Percentiles rank a stretch among this genome's conserved stretches.
Conservation (phyloP, 2,888 invertebrate species). For the Ganaspis brasiliensis region DNA sequence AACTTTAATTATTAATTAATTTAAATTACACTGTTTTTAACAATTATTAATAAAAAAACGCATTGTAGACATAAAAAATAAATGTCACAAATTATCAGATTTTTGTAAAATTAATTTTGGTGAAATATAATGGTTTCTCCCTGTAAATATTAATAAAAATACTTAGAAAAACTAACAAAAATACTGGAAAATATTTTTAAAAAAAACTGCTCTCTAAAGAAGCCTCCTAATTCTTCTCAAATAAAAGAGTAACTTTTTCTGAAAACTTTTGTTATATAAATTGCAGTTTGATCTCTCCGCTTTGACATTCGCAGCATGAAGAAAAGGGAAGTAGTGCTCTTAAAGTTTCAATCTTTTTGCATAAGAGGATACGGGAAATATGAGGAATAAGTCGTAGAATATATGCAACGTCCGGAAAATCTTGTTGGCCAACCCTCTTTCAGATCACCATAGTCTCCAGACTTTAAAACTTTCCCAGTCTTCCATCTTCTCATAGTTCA, state of each 20-base stretch:
- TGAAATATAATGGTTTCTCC: too few relatives aligned
- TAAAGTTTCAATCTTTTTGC: constrained; percentile 30
- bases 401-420: constrained; percentile 32
- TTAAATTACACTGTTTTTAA: too few relatives aligned
- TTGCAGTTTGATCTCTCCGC: background rate
- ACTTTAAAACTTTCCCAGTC: background rate
- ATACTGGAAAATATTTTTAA: background rate
- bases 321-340: background rate
- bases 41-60: too few relatives aligned
- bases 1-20: too few relatives aligned
- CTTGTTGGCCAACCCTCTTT: constrained; percentile 5
- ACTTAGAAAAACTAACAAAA: background rate
- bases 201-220: background rate
- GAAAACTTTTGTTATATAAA: background rate
- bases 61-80: too few relatives aligned
- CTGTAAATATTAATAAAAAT: background rate
- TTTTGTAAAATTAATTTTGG: too few relatives aligned
- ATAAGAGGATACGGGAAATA: constrained; percentile 27
- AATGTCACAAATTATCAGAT: too few relatives aligned
- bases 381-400: constrained; percentile 6
- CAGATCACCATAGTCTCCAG: constrained; percentile 14
- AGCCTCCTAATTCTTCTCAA: background rate
- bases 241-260: background rate
- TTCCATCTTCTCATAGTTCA: constrained; percentile 9
- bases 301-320: background rate